Conservation (phyloP, 2,113 vertebrate genomes). For the Platanista minor region DNA sequence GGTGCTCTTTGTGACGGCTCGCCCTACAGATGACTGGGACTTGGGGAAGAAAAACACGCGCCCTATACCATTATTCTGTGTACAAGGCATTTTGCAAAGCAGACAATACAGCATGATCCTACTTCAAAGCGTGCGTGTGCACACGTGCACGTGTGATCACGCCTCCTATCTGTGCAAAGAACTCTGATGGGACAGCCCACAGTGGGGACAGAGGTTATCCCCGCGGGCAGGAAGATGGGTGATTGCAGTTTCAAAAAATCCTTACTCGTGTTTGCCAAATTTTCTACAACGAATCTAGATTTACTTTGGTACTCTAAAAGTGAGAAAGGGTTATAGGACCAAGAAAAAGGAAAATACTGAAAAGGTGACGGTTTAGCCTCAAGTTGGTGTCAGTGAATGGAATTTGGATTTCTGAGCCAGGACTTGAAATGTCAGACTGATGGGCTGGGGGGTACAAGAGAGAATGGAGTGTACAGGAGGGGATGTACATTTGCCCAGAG, state of each 20-base stretch:
- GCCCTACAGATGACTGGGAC: not conserved
- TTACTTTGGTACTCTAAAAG: not conserved
- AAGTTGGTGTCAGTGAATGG: not conserved
- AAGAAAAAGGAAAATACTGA: not conserved
- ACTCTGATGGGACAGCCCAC: not conserved
- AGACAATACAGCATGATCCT: fast-evolving
- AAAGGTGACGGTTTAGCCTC: not conserved
- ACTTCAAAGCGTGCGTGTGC: not conserved
- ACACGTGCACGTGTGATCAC: fast-evolving
- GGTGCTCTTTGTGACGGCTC: not conserved
- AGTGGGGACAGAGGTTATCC: not conserved
- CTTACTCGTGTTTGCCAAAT: not conserved
- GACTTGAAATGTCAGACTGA: not conserved
- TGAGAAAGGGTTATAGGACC: not conserved
- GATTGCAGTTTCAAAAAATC: not conserved
- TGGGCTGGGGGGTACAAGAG: not conserved
- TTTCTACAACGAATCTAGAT: not conserved
- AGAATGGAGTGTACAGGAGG: not conserved
- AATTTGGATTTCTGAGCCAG: not conserved
- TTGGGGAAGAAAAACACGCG: not conserved
- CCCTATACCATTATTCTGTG: fast-evolving
- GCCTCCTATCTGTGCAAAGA: not conserved
- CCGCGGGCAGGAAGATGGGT: fast-evolving
- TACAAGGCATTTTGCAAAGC: not conserved
- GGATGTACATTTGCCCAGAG: not conserved